Percentiles rank a stretch among this genome's conserved stretches.
Evolutionary conservation across 1,140 invertebrate species (phyloP).

Genomic region (roundworm (Caenorhabditis elegans)): WBcel235 BX284605.5:19545001-19545500

Average conservation of each 20-base stretch:
- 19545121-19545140: conserved; percentile 8
- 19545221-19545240: conserved; percentile 34
- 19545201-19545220: conserved; percentile 38
- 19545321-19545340: conserved; percentile 45
- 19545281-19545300: conserved; percentile 34
- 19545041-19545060: background rate
- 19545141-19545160: conserved; percentile 11
- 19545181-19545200: conserved; percentile 40
- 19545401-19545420: conserved; percentile 1
- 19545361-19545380: conserved; percentile 43
- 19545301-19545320: conserved; percentile 38
- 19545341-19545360: conserved; percentile 40
- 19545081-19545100: background rate
- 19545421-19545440: conserved; percentile 30
- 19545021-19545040: background rate
- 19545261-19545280: background rate
- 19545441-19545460: conserved; percentile 37
- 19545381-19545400: conserved; percentile 38
- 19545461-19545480: no score
- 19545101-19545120: background rate
- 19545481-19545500: conserved; percentile 15
- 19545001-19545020: conserved; percentile 11
- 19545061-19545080: conserved; percentile 29
- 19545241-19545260: conserved; percentile 29
- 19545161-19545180: conserved; percentile 33